A percentile compares a stretch with the other conserved stretches of the same genome.
Evolutionary conservation across 2,797 vertebrate species (phyloP).

Genomic region (Corythornis leucogaster): DNA sequence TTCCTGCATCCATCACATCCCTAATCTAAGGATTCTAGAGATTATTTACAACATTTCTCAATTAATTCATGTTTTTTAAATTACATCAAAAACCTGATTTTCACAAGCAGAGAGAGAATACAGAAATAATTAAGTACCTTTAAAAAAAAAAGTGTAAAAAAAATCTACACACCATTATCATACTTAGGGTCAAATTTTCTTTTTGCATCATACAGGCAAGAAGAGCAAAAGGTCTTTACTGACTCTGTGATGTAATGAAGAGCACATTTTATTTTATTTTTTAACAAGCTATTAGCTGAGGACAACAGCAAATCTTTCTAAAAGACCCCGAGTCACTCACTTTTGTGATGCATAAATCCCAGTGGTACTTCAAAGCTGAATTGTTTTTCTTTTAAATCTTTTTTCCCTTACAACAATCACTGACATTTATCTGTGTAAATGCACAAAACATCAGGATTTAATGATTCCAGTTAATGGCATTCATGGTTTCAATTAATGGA

Average conservation of each 20-base stretch:
- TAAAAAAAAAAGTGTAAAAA: neutral
- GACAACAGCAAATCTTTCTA: neutral
- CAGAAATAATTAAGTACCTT: neutral
- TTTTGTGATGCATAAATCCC: neutral
- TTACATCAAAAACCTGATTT: neutral
- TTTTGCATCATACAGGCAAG: neutral
- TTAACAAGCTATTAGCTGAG: neutral
- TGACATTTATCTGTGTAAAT: conserved; percentile 50
- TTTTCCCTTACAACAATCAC: conserved; percentile 25
- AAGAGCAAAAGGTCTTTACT: neutral
- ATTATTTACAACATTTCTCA: neutral
- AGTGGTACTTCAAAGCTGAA: neutral
- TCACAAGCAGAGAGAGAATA: neutral
- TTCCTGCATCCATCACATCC: neutral
- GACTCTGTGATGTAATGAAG: neutral
- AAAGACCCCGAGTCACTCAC: neutral
- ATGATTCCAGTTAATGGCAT: neutral
- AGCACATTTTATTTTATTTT: neutral
- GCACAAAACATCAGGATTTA: neutral
- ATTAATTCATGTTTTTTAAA: neutral
- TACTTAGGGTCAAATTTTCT: neutral
- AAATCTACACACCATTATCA: neutral
- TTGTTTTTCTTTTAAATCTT: neutral
- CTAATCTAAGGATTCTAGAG: neutral
- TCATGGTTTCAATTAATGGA: conserved; percentile 36